These are phyloP conservation scores for Anolis carolinensis DNA, from an alignment of 2,113 vertebrate species.

Conservation along the genomic window DNA sequence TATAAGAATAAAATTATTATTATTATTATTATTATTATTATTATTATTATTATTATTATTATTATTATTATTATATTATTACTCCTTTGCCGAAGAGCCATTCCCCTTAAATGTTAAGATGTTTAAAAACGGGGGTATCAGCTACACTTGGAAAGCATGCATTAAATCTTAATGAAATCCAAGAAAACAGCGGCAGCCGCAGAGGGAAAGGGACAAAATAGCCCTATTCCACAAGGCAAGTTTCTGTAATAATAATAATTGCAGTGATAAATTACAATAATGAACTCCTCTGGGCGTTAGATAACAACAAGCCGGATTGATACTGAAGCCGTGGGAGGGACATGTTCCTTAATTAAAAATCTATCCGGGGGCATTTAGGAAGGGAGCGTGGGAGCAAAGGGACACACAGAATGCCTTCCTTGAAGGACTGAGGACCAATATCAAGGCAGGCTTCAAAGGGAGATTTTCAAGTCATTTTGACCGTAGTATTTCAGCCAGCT, in stretches of 20 bases:
- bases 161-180: no score
- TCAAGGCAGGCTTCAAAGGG: neutral
- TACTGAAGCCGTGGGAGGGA: neutral
- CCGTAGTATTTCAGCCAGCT: neutral
- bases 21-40: no score
- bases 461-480: neutral
- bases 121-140: no score
- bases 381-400: accelerated
- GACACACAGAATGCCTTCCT: neutral
- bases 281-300: neutral
- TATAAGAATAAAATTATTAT: no score
- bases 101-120: no score
- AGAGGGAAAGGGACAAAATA: neutral
- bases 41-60: no score
- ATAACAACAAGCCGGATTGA: neutral
- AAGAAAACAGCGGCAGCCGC: no score
- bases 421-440: neutral
- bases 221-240: neutral
- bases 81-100: no score
- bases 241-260: neutral
- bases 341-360: neutral
- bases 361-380: neutral
- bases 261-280: neutral
- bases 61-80: no score
- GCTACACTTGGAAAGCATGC: no score